Evolutionary conservation across 2,113 vertebrate species (phyloP).

Genomic region (Dicrurus megarhynchus): DNA sequence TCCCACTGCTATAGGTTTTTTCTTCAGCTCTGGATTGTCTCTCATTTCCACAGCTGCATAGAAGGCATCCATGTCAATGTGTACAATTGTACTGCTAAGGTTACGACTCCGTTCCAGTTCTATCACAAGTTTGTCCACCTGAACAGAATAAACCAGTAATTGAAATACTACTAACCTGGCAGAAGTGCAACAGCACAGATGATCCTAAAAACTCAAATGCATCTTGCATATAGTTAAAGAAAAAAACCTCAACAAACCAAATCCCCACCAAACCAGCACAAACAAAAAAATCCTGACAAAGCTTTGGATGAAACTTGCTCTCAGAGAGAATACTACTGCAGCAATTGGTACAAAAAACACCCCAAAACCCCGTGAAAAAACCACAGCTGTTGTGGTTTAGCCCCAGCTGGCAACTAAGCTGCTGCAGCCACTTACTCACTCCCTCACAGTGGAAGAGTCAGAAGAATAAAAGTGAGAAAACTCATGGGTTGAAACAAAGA

Average conservation of each 20-base stretch:
- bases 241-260: background rate
- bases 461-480: background rate
- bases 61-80: constrained; percentile 98
- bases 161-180: background rate
- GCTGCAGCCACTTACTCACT: background rate
- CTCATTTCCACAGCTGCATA: constrained; percentile 97
- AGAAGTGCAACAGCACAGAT: background rate
- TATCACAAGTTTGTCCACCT: constrained; percentile 82
- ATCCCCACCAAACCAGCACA: background rate
- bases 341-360: background rate
- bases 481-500: background rate
- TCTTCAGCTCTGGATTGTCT: constrained; percentile 88
- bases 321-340: background rate
- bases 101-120: constrained; percentile 85
- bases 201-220: background rate
- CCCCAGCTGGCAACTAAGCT: background rate
- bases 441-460: background rate
- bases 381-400: background rate
- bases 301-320: background rate
- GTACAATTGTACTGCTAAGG: constrained; percentile 85
- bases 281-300: background rate
- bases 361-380: rapidly evolving
- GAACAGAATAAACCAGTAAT: background rate
- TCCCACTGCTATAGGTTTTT: constrained; percentile 93
- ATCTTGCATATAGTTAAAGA: background rate